Evolutionary conservation across 2,797 vertebrate genomes (phyloP).

Genomic region (Melanotaenia trifasciata): DNA sequence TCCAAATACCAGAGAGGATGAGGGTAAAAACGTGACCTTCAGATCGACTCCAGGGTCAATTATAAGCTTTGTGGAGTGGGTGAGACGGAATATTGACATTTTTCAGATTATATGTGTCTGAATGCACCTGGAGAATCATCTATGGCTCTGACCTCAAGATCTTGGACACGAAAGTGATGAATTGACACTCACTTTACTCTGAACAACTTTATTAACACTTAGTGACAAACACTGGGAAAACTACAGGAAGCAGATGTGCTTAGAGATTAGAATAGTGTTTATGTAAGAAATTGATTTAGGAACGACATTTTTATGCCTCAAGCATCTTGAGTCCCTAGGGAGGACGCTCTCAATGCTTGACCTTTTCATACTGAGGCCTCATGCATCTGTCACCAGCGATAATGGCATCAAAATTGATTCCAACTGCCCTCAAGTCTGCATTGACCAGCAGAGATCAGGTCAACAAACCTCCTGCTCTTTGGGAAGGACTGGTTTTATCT

Average conservation of each 20-base stretch:
- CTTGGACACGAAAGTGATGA: neutral
- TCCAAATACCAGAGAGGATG: neutral
- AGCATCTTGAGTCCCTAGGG: slow-evolving; percentile 26
- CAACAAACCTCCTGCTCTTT: slow-evolving; percentile 16
- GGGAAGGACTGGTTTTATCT: slow-evolving; percentile 11
- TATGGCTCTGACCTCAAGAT: neutral
- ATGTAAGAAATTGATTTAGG: slow-evolving; percentile 48
- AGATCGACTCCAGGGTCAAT: slow-evolving; percentile 42
- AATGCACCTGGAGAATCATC: slow-evolving; percentile 19
- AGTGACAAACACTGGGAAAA: neutral
- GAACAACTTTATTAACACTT: slow-evolving; percentile 8
- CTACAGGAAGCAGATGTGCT: slow-evolving; percentile 1
- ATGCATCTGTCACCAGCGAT: slow-evolving; percentile 63
- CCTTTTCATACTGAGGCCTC: slow-evolving; percentile 59
- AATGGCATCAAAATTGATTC: slow-evolving; percentile 68
- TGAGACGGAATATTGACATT: slow-evolving; percentile 48
- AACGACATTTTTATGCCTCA: slow-evolving; percentile 52
- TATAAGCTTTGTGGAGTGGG: slow-evolving; percentile 32
- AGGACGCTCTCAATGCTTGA: slow-evolving; percentile 52
- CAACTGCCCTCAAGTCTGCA: slow-evolving; percentile 42
- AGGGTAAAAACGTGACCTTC: slow-evolving; percentile 30
- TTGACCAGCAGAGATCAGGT: slow-evolving; percentile 29
- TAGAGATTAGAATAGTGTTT: slow-evolving; percentile 19
- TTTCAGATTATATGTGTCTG: slow-evolving; percentile 27
- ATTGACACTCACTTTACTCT: neutral